Conservation (phyloP, 2,113 vertebrate species). For the Xerus inauris region DNA sequence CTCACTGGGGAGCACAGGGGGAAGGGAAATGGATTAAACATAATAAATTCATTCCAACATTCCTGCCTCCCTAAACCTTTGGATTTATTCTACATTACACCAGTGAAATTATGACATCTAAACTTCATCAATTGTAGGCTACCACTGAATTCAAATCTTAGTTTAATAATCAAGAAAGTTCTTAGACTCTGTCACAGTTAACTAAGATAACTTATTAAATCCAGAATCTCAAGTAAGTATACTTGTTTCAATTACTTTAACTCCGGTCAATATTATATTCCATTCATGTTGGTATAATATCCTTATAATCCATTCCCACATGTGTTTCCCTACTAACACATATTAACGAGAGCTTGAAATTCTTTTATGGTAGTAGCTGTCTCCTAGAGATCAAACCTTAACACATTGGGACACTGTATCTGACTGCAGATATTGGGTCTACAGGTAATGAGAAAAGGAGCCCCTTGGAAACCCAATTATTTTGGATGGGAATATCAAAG, state of each 20-base stretch:
- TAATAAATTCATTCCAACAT: neutral
- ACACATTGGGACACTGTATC: neutral
- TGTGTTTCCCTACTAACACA: neutral
- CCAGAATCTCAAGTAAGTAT: neutral
- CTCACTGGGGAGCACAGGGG: neutral
- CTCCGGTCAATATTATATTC: neutral
- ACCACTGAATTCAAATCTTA: neutral
- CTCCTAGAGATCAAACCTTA: neutral
- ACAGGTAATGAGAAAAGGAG: neutral
- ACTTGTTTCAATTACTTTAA: neutral
- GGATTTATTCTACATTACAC: neutral
- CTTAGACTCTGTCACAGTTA: neutral
- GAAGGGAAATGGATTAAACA: neutral
- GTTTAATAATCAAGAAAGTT: neutral
- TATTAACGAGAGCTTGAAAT: neutral
- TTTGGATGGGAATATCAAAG: neutral
- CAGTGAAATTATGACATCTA: neutral
- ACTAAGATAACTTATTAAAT: neutral
- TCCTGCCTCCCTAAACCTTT: neutral
- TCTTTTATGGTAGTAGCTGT: neutral
- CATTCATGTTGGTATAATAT: neutral
- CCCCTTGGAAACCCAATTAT: neutral
- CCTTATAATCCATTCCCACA: neutral
- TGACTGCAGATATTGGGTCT: neutral
- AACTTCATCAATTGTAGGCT: neutral